phyloP scores from a whole-genome alignment of 2,888 invertebrate genomes.

The Drosophila fungiperda region DNA sequence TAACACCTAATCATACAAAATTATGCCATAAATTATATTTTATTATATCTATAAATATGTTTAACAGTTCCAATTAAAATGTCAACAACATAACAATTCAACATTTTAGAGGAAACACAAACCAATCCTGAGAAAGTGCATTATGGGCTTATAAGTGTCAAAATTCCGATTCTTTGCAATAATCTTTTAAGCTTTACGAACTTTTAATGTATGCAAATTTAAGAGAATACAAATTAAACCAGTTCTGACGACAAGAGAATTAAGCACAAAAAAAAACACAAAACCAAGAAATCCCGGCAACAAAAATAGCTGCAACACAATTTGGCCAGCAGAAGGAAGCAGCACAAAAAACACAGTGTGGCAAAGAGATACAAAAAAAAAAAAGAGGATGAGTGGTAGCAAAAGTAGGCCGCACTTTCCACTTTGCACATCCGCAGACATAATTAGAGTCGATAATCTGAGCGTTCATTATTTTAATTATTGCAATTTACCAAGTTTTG shows the following conservation, averaged over 20 bases:
- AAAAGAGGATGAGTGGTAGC: slow-evolving; percentile 4
- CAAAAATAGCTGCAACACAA: slow-evolving; percentile 3
- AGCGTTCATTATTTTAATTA: slow-evolving; percentile 80
- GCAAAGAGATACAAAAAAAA: neutral
- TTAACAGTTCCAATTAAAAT: neutral
- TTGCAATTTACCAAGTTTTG: slow-evolving; percentile 75
- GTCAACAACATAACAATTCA: neutral
- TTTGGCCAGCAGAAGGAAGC: slow-evolving; percentile 2
- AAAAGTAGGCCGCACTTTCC: slow-evolving; percentile 16
- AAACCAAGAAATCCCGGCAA: neutral
- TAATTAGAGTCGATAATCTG: slow-evolving; percentile 79
- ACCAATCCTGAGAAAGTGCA: neutral
- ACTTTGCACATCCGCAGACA: slow-evolving; percentile 59
- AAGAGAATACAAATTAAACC: slow-evolving; percentile 11
- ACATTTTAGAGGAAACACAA: neutral
- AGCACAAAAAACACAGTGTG: neutral
- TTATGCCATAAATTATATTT: neutral
- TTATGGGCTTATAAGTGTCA: neutral
- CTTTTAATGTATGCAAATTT: slow-evolving; percentile 12
- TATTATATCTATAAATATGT: neutral
- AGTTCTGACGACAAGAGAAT: slow-evolving; percentile 2
- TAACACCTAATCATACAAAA: neutral
- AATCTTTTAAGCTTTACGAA: slow-evolving; percentile 6
- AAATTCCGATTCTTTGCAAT: neutral
- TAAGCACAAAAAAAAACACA: neutral